A percentile compares a stretch with the other conserved stretches of the same genome.
Evolutionary conservation across 2,888 invertebrate genomes (phyloP).

Genomic region (Callyntrura guangdongensis): DNA sequence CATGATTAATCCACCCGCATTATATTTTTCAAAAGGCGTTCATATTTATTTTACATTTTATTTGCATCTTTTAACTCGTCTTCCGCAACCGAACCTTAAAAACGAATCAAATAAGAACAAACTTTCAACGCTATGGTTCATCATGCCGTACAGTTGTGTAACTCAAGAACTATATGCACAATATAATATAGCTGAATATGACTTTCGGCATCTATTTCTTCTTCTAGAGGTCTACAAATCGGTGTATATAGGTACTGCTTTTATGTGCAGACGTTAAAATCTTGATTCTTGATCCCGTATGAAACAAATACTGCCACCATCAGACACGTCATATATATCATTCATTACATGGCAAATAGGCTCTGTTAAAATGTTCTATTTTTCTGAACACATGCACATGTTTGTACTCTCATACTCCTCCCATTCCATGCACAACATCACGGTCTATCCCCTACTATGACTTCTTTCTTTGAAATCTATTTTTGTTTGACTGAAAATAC

Average conservation of each 20-base stretch:
- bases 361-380: slow-evolving; percentile 68
- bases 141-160: neutral
- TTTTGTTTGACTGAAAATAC: slow-evolving; percentile 56
- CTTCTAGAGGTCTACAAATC: neutral
- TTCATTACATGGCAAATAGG: slow-evolving; percentile 71
- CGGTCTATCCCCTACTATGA: neutral
- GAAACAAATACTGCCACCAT: slow-evolving; percentile 48
- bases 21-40: too few species aligned
- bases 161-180: neutral
- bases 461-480: slow-evolving; percentile 54
- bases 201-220: neutral
- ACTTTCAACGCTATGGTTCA: too few species aligned
- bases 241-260: neutral
- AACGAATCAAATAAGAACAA: too few species aligned
- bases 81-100: too few species aligned
- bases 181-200: neutral
- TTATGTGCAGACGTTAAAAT: slow-evolving; percentile 1
- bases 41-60: too few species aligned
- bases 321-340: slow-evolving; percentile 74
- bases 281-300: slow-evolving; percentile 20
- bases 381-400: slow-evolving; percentile 71
- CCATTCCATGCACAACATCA: slow-evolving; percentile 32
- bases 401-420: slow-evolving; percentile 21
- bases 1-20: too few species aligned
- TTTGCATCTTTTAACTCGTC: too few species aligned